phyloP scores from a whole-genome alignment of 2,113 vertebrate genomes.

The Machaerirhynchus nigripectus region DNA sequence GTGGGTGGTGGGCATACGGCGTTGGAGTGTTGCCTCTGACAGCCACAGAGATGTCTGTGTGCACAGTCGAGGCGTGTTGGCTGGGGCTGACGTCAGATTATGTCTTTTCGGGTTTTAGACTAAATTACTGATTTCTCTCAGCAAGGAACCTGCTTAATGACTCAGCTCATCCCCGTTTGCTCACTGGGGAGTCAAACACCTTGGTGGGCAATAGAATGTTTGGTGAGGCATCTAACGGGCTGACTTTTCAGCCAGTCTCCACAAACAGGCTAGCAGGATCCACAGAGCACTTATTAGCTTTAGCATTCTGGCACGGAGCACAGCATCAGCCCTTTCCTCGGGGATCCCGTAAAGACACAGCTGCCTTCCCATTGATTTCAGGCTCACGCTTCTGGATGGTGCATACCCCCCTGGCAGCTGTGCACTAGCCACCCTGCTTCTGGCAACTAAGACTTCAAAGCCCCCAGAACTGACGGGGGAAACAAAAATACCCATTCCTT shows the following conservation, averaged over 20 bases:
- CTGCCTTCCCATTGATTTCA: not conserved
- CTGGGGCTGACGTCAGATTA: not conserved
- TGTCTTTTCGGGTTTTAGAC: not conserved
- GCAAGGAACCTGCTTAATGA: not conserved
- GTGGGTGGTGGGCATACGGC: not conserved
- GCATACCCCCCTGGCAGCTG: not conserved
- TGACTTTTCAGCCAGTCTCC: not conserved
- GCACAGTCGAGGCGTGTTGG: not conserved
- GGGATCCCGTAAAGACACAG: not conserved
- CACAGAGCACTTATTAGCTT: not conserved
- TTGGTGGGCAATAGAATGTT: not conserved
- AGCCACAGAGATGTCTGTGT: not conserved
- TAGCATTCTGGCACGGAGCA: not conserved
- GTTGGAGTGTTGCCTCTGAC: not conserved
- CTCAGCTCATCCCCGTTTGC: not conserved
- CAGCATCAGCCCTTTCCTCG: not conserved
- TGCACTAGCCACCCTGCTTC: not conserved
- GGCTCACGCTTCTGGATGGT: not conserved
- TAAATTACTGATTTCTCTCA: not conserved
- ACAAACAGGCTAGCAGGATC: not conserved
- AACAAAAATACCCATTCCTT: not conserved
- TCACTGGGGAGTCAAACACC: not conserved
- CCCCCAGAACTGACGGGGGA: not conserved
- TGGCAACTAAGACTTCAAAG: not conserved
- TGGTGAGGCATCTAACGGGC: not conserved